These are phyloP conservation scores for Eutrigla gurnardus DNA, from an alignment of 2,797 vertebrate species.

Conservation along the genomic window DNA sequence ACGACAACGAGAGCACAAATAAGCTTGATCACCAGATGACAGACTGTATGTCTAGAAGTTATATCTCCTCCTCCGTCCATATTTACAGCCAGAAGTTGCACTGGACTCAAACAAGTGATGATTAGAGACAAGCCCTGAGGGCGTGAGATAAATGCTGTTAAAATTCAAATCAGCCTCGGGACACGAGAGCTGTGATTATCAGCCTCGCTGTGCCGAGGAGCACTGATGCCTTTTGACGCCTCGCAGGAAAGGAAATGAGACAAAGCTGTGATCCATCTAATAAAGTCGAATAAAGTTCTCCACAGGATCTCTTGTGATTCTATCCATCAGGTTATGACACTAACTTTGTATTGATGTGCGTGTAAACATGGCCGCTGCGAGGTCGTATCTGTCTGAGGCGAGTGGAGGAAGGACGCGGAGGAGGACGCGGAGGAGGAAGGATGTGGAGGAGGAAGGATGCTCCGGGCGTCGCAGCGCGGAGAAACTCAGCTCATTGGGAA, in stretches of 20 bases:
- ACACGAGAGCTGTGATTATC: slow-evolving; percentile 7
- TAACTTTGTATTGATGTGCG: slow-evolving; percentile 8
- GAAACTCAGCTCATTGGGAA: slow-evolving; percentile 40
- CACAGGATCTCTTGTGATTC: background rate
- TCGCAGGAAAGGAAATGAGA: background rate
- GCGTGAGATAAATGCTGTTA: background rate
- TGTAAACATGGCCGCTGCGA: slow-evolving; percentile 32
- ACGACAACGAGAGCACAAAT: background rate
- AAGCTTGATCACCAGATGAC: slow-evolving; percentile 2
- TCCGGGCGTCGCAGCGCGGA: slow-evolving; percentile 19
- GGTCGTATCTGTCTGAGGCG: background rate
- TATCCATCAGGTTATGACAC: background rate
- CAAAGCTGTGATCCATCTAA: background rate
- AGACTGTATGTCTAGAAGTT: background rate
- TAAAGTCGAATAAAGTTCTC: background rate
- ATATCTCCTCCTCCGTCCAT: slow-evolving; percentile 1
- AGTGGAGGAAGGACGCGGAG: background rate
- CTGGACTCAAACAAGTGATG: background rate
- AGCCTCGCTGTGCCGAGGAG: background rate
- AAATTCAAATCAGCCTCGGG: slow-evolving; percentile 3
- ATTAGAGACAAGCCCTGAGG: slow-evolving; percentile 6
- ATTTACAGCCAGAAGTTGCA: background rate
- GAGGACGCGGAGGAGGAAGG: slow-evolving; percentile 1
- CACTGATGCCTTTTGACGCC: background rate
- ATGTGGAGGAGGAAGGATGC: slow-evolving; percentile 20